A percentile compares a stretch with the other conserved stretches of the same genome.
Evolutionary conservation across 2,888 invertebrate species (phyloP).

Genomic region (Molorchus minor): DNA sequence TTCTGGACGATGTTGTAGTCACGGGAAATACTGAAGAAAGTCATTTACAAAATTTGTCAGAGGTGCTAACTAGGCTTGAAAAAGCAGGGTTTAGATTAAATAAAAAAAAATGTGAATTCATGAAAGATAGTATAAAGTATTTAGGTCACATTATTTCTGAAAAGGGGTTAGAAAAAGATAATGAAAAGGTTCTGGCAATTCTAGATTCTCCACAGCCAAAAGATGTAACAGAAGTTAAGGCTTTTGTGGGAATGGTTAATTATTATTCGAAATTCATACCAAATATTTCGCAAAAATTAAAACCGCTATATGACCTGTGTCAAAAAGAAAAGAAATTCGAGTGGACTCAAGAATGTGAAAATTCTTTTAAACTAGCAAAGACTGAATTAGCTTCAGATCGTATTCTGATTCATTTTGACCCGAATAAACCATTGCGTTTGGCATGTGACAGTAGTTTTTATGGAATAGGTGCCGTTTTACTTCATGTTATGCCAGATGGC

Average conservation of each 20-base stretch:
- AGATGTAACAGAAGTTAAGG: conserved; percentile 34
- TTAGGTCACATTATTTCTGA: conserved; percentile 19
- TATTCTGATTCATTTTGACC: conserved; percentile 23
- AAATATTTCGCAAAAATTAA: conserved; percentile 44
- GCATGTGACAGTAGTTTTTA: conserved; percentile 19
- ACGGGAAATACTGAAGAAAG: conserved; percentile 38
- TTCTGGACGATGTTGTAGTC: conserved; percentile 51
- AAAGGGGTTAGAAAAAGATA: conserved; percentile 15
- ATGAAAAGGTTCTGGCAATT: conserved; percentile 42
- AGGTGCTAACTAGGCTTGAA: conserved; percentile 17
- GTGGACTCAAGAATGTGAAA: conserved; percentile 49
- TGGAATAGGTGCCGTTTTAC: conserved; percentile 23
- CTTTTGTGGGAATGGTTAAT: conserved; percentile 53
- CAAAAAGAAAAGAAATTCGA: conserved; percentile 32
- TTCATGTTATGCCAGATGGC: conserved; percentile 29
- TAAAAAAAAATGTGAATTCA: conserved; percentile 48
- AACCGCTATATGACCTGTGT: conserved; percentile 46
- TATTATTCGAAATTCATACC: conserved; percentile 56
- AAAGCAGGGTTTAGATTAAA: conserved; percentile 47
- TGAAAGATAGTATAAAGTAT: conserved; percentile 42
- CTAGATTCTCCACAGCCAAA: background rate
- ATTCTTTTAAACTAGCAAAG: conserved; percentile 51
- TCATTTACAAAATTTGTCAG: conserved; percentile 34
- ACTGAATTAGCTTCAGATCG: conserved; percentile 32
- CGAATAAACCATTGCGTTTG: conserved; percentile 17